Evolutionary conservation across 92 coral and sea anemone genomes (phyloP), one percentile per base, ranked within the genome.

Genomic region (Ricordea florida): DNA sequence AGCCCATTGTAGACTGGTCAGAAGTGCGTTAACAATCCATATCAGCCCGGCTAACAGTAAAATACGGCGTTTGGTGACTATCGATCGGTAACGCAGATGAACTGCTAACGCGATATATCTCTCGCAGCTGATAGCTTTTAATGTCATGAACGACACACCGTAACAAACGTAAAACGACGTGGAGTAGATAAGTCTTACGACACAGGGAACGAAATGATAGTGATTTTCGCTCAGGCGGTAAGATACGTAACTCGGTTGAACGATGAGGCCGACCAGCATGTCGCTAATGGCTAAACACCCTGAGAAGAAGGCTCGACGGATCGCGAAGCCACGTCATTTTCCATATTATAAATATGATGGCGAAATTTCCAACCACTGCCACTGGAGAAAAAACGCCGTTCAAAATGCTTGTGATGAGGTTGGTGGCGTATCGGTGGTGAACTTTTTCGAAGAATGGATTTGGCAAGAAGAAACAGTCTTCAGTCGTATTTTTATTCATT

Each of bases 121-220:
- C 42, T 93, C 98, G 47, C 84, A 82, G 65, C 98, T 86, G 6
- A 93, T 90, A 24, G 92, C 82, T 40, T 89, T 78, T 9, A 93
- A 33, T 5, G 96, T 86, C 90, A 75, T 86, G 59, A 89, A 90
- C 5, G 98, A 93, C 8, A 93, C 85, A 2, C 92, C 96, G 21
- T 90, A 90, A 26, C 86, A 90, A 13, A 72, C 71, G 60, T 76
- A 90, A 22, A 90, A 90, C 3, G 89, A 84, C 0, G 80, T 90
- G 5, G 92, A 82, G 62, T 81, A 86, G 2, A 82, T 34, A 78
- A 81, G 65, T 60, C 92, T 70, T 8, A 90, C 44, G 5, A 65
- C 30, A 45, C 96, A 90, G 1, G 92, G 85, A 21, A 90, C 92
- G 27, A 81, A 82, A 0, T 76, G 65, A 26, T 46, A 18, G 20